Percentiles rank a stretch among this genome's conserved stretches.
Conservation (phyloP, 2,113 vertebrate genomes). For the Pseudopipra pipra region DNA sequence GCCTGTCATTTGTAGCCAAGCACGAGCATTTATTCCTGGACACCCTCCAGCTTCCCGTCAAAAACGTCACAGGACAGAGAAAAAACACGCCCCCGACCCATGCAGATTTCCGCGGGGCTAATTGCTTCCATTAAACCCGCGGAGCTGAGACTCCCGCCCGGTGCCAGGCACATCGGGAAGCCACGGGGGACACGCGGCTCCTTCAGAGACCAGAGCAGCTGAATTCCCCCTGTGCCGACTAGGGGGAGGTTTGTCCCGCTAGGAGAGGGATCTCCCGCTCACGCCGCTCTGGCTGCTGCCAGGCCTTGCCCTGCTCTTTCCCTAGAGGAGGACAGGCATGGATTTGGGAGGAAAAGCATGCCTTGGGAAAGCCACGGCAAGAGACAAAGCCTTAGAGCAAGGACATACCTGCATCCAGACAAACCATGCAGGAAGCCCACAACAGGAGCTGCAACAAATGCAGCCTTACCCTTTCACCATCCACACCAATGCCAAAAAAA, state of each 20-base stretch:
- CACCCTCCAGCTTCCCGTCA: slow-evolving; percentile 1
- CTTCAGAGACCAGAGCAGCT: background rate
- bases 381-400: background rate
- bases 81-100: background rate
- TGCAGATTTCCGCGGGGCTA: background rate
- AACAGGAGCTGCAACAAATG: background rate
- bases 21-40: background rate
- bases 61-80: background rate
- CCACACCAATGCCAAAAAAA: background rate
- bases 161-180: background rate
- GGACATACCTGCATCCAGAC: accelerated
- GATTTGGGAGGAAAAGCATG: background rate
- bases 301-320: background rate
- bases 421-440: accelerated
- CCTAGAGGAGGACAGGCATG: accelerated
- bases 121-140: background rate
- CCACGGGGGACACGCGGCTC: accelerated
- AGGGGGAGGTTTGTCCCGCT: background rate
- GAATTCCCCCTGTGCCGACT: background rate
- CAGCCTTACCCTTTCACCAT: background rate
- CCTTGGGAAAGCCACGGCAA: background rate
- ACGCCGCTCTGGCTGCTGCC: background rate
- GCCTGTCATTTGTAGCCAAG: background rate
- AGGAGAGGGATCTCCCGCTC: background rate
- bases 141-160: accelerated